Conservation (phyloP, 2,888 invertebrate species). For the Stramonita haemastoma region DNA sequence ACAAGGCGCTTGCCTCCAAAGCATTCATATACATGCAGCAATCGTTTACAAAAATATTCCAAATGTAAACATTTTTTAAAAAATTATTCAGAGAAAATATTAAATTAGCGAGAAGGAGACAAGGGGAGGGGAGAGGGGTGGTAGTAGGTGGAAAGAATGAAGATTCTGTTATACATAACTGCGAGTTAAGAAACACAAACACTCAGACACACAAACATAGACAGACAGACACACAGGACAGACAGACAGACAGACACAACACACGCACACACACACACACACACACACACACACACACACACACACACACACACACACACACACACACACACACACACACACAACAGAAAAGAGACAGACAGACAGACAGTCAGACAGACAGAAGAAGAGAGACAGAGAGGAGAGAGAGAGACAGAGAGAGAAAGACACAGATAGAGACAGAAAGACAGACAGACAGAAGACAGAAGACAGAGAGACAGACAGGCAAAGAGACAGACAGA, state of each 20-base stretch:
- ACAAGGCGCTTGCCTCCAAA: no score
- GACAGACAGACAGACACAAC: neutral
- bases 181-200: neutral
- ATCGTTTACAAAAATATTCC: no score
- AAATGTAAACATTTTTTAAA: no score
- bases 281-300: neutral
- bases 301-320: neutral
- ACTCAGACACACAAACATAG: neutral
- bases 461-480: no score
- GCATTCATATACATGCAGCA: no score
- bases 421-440: neutral
- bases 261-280: neutral
- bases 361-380: neutral
- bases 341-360: neutral
- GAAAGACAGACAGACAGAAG: no score
- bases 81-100: no score
- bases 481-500: no score
- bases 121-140: no score
- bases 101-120: no score
- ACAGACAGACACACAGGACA: neutral
- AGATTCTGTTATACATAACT: no score
- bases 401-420: neutral
- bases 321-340: neutral
- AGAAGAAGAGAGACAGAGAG: neutral
- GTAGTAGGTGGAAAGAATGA: no score